Base-by-base conservation (phyloP, 37 sponge, comb jelly and placozoan genomes). In the Eunapius fragilis region DNA sequence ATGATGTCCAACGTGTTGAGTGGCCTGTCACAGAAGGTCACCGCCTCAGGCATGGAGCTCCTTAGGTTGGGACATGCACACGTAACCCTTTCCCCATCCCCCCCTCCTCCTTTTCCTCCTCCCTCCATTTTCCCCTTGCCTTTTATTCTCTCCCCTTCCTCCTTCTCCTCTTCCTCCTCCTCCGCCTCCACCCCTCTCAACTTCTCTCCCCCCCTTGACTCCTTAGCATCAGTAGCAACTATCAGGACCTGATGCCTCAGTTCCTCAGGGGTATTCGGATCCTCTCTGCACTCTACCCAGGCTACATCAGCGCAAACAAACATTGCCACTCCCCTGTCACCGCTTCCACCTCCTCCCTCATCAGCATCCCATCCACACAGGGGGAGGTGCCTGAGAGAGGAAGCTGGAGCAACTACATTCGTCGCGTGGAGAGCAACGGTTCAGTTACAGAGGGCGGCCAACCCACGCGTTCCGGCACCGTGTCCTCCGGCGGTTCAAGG, bases 211-310 rank as follows among this genome's bases (percentile, higher is more conserved):
- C n/a, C 27, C 32, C 74, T 67, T 75, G 41, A 32, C 48, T 34
- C 3, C 30, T 26, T 45, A 94, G 94, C 79, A 35, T 71, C 30
- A 89, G 74, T 76, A 93, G 93, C 71, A 87, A 81, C 79, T 83
- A 89, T 37, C 49, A 76, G 26, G 84, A 86, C 34, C 84, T 89
- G 76, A 93, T 84, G 79, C 87, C 87, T 3, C 87, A 89, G 90
- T 93, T 93, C 72, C 81, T 93, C 81, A 49, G 90, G 23, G 79
- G 83, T 9, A 48, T 93, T 0, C 85, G 80, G 22, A 82, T 89
- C 6, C 77, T 93, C 73, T 93, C 87, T 70, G 32, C 58, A 34
- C 87, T 93, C 41, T 80, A 89, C 78, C 81, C 75, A 28, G 11
- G 14, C 78, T 86, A 72, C 70, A 58, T 30, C 25, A 68, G 38